A percentile compares a stretch with the other conserved stretches of the same genome.
Evolutionary conservation across 2,888 invertebrate species (phyloP).

Genomic region (Nasonia oneida): DNA sequence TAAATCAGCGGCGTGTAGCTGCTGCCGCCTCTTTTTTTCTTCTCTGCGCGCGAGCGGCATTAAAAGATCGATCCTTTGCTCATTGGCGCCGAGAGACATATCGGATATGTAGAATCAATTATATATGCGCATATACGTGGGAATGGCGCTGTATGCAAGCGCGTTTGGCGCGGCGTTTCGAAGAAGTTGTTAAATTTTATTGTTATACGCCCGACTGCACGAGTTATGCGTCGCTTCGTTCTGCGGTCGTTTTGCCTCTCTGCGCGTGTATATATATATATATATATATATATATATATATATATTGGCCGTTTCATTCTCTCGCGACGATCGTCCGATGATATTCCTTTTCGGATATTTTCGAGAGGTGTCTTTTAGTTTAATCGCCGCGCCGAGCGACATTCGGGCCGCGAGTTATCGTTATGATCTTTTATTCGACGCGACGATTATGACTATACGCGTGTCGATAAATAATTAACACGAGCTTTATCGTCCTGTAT

Average conservation of each 20-base stretch:
- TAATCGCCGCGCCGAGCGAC: slow-evolving; percentile 55
- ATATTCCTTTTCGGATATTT: not conserved
- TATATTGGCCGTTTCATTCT: not conserved
- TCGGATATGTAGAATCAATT: slow-evolving; percentile 54
- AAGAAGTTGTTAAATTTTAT: slow-evolving; percentile 63
- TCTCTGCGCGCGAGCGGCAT: too few species aligned
- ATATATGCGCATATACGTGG: slow-evolving; percentile 32
- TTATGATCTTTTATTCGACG: slow-evolving; percentile 34
- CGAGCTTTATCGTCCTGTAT: too few species aligned
- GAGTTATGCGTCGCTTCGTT: not conserved
- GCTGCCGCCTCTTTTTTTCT: not conserved
- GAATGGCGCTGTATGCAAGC: slow-evolving; percentile 11
- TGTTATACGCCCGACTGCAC: slow-evolving; percentile 41
- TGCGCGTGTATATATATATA: not conserved
- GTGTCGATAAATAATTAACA: too few species aligned
- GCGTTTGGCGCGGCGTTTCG: slow-evolving; percentile 21
- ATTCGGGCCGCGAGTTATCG: slow-evolving; percentile 39
- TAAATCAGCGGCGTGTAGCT: slow-evolving; percentile 23
- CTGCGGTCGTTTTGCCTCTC: not conserved
- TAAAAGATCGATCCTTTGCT: not conserved
- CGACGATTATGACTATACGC: not conserved
- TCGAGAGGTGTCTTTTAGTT: slow-evolving; percentile 40
- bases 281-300: too few species aligned
- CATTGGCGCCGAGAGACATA: slow-evolving; percentile 5
- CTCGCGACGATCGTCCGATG: too few species aligned